Base-by-base conservation (phyloP, 1,140 invertebrate species). In the Apis florea region DNA sequence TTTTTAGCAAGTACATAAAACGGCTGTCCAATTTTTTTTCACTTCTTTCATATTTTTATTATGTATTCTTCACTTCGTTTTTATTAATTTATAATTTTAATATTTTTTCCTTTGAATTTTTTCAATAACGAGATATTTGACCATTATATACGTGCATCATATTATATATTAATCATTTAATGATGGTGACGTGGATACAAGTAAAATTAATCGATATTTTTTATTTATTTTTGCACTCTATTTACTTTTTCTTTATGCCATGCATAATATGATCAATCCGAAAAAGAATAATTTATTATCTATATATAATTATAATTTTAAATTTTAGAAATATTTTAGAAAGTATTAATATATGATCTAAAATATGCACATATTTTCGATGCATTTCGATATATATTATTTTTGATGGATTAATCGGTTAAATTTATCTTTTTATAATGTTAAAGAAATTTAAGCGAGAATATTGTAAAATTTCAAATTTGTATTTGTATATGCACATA, bases 1-100 rank as follows among this genome's bases (percentile, higher is more conserved):
- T 72, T 85, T 71, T 53, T 79, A 87, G 86, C 86, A 88, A 85
- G 13, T 80, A 85, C 19, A 77, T 19, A 19, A 17, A 40, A 17
- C 26, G 10, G 1, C n/a, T 31, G 17, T n/a, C 8, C 24, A 13
- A 17, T 63, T 26, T 21, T 0, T n/a, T 49, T 73, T 21, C 4
- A 40, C 31, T 63, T 17, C 12, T 31, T 72, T 24, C n/a, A 2
- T 49, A 6, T 1, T 17, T 21, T 24, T 5, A 0, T n/a, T n/a
- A 3, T 9, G 4, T 24, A 5, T 61, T 21, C 19, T 49, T 61
- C 4, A 5, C 31, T 40, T 40, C 15, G 0, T 40, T 71, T 56
- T 4, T 15, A 12, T 17, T 49, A 2, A 12, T 67, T 40, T 40
- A 10, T 19, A 21, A 2, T 19, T 21, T 66, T 47, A 19, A 26